Evolutionary conservation across 2,797 vertebrate genomes (phyloP).

Genomic region (Chromis chromis): DNA sequence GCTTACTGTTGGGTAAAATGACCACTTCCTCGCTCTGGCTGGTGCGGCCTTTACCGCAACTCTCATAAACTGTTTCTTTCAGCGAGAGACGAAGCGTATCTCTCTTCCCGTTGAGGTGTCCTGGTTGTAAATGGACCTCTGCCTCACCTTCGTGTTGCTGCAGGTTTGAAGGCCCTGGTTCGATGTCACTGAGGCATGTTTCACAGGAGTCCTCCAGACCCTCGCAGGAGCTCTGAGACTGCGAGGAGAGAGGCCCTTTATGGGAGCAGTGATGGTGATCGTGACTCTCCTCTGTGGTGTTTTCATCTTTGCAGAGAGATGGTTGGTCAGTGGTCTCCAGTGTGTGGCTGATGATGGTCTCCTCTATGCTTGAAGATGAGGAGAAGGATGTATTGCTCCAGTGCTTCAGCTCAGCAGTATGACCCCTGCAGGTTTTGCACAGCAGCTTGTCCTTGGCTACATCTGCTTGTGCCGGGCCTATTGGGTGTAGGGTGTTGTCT

Average conservation of each 20-base stretch:
- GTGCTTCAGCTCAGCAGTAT: slow-evolving; percentile 62
- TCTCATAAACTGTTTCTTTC: slow-evolving; percentile 92
- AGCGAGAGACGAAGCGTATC: slow-evolving; percentile 93
- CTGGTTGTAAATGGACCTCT: slow-evolving; percentile 82
- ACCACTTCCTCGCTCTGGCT: slow-evolving; percentile 87
- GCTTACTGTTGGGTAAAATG: slow-evolving; percentile 95
- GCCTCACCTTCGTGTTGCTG: slow-evolving; percentile 53
- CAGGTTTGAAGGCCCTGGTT: slow-evolving; percentile 80
- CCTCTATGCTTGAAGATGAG: slow-evolving; percentile 85
- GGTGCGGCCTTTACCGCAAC: slow-evolving; percentile 85
- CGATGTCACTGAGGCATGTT: slow-evolving; percentile 90
- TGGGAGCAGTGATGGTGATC: slow-evolving; percentile 36
- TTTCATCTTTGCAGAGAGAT: slow-evolving; percentile 75
- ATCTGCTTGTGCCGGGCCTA: slow-evolving; percentile 53
- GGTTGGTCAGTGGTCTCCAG: slow-evolving; percentile 75
- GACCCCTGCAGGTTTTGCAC: slow-evolving; percentile 82
- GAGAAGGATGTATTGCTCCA: slow-evolving; percentile 83
- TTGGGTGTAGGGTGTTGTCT: slow-evolving; percentile 74
- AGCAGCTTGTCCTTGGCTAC: slow-evolving; percentile 72
- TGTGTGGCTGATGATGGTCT: slow-evolving; percentile 81
- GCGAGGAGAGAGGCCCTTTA: slow-evolving; percentile 78
- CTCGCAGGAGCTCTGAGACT: slow-evolving; percentile 89
- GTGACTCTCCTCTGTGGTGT: slow-evolving; percentile 43
- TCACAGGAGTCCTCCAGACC: slow-evolving; percentile 93
- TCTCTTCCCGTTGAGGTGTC: slow-evolving; percentile 93